Evolutionary conservation across 2,888 invertebrate species (phyloP).

Genomic region (Noctua janthina): DNA sequence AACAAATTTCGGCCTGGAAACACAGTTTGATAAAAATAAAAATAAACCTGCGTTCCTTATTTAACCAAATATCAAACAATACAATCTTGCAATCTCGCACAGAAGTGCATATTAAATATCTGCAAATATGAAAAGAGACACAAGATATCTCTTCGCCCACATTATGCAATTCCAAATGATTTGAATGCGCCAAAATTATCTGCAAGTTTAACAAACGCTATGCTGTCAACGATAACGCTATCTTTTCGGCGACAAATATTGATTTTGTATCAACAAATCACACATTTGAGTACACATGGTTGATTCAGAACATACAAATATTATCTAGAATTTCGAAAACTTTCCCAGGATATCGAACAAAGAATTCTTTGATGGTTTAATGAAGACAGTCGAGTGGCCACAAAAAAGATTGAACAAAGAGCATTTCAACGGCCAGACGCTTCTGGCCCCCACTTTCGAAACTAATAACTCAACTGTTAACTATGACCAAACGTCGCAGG

Average conservation of each 20-base stretch:
- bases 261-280: conserved; percentile 67
- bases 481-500: conserved; percentile 39
- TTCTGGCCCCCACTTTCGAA: conserved; percentile 60
- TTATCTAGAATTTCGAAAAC: conserved; percentile 70
- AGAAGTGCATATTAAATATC: conserved; percentile 28
- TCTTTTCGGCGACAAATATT: conserved; percentile 55
- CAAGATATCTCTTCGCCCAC: conserved; percentile 23
- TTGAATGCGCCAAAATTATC: conserved; percentile 50
- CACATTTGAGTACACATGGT: conserved; percentile 60
- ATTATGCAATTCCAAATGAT: conserved; percentile 53
- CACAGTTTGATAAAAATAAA: not conserved
- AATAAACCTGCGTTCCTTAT: not conserved
- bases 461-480: conserved; percentile 60
- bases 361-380: conserved; percentile 72
- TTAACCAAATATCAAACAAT: conserved; percentile 29
- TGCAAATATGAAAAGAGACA: conserved; percentile 28
- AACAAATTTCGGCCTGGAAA: conserved; percentile 1
- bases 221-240: conserved; percentile 52
- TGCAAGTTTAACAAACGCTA: conserved; percentile 16
- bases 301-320: conserved; percentile 60
- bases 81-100: conserved; percentile 13
- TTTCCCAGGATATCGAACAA: conserved; percentile 77
- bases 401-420: conserved; percentile 68
- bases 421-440: conserved; percentile 59
- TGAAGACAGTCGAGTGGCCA: conserved; percentile 62